Evolutionary conservation across 2,113 vertebrate species (phyloP), one percentile per base, ranked within the genome.

Genomic region (Carlito syrichta): DNA sequence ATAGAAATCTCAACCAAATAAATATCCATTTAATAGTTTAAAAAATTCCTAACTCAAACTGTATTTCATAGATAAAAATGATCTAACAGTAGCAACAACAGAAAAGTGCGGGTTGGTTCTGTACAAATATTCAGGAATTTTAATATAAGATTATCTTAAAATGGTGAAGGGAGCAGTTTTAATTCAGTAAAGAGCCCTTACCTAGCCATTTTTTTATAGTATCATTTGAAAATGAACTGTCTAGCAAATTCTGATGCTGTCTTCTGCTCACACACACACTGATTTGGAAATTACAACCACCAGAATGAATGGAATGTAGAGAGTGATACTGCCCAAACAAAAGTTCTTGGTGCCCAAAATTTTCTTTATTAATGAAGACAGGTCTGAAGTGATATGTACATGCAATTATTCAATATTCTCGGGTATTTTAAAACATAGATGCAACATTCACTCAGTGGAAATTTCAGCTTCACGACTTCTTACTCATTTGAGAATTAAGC

Each of bases 401-500:
- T 63, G 8, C 23, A 56, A 38, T 69, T 82, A 52, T 84, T 11
- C 84, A 93, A n/a, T 50, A 40, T 77, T 78, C 40, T 60, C 16
- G 45, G n/a, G 38, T 35, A 14, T 68, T 84, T 68, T 93, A n/a
- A 22, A 27, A 66, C 86, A 14, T 90, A 98, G 98, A 48, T 98
- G 97, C 87, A 93, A 62, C 1, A 50, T 98, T 78, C 4, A 38
- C 60, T 82, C 13, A 68, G 97, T 98, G 89, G 98, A 98, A 95
- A 0, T 0, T 82, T 68, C 94, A 96, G n/a, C 98, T 48, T 48
- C 0, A 69, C 50, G 2, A 8, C 0, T 96, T n/a, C n/a, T n/a
- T n/a, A n/a, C n/a, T n/a, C n/a, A n/a, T 32, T 58, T 93, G 83
- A 6, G 52, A 79, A 2, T 11, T 22, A 98, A 95, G 45, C 88